Evolutionary conservation across 2,797 vertebrate genomes (phyloP).

Genomic region (Bradypodion ventrale): DNA sequence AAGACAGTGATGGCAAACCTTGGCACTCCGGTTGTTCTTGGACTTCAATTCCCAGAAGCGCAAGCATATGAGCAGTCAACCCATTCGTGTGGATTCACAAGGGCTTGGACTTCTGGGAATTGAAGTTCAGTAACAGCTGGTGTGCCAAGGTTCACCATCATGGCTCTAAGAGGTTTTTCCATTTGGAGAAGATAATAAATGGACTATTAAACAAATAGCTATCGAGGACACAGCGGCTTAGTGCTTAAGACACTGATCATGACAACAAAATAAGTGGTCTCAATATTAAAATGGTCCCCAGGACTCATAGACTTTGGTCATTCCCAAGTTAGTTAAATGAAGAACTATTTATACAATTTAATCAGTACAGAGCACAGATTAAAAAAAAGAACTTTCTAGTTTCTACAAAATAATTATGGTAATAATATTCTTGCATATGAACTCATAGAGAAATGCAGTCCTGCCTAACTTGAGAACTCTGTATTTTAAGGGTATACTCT

Average conservation of each 20-base stretch:
- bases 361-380: neutral
- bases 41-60: no score
- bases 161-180: neutral
- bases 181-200: neutral
- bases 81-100: no score
- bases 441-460: neutral
- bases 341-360: neutral
- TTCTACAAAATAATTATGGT: neutral
- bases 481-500: neutral
- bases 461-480: neutral
- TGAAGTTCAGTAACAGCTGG: no score
- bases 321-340: neutral
- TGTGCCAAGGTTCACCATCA: no score
- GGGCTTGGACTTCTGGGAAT: no score
- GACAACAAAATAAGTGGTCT: neutral
- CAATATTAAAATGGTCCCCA: neutral
- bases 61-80: no score
- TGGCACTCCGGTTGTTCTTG: no score
- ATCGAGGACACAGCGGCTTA: no score
- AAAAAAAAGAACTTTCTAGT: neutral
- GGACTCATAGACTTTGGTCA: neutral
- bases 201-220: neutral
- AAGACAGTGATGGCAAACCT: no score
- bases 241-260: no score
- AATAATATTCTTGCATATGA: neutral